Evolutionary conservation across 1,140 invertebrate species (phyloP).

Genomic region (Zaprionus lachaisei): DNA sequence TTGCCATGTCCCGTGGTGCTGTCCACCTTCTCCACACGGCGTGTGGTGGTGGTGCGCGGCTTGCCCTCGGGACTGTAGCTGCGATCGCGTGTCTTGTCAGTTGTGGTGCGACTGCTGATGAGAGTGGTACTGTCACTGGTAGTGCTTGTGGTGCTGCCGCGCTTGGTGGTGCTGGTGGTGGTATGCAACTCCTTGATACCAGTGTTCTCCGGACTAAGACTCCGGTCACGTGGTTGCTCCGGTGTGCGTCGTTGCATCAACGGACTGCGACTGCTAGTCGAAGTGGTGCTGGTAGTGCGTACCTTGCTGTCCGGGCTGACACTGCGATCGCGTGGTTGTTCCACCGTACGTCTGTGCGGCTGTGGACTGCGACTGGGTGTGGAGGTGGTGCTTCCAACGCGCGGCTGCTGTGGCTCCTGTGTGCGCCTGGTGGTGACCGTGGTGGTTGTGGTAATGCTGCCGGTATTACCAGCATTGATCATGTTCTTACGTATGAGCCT

Average conservation of each 20-base stretch:
- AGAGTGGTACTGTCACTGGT: neutral
- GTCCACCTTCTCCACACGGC: conserved; percentile 47
- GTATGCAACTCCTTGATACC: conserved; percentile 38
- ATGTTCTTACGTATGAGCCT: conserved; percentile 87
- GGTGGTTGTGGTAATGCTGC: conserved; percentile 36
- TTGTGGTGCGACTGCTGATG: neutral
- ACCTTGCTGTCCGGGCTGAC: conserved; percentile 13
- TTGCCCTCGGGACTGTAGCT: conserved; percentile 12
- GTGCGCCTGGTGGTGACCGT: conserved; percentile 24
- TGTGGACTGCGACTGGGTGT: conserved; percentile 47
- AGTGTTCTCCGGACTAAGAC: conserved; percentile 16
- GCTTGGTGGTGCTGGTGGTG: neutral
- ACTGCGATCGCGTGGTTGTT: conserved; percentile 16
- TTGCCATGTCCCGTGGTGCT: conserved; percentile 56
- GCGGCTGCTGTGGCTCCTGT: conserved; percentile 30
- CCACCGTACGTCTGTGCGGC: conserved; percentile 3
- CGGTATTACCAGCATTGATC: conserved; percentile 57
- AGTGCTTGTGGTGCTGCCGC: neutral
- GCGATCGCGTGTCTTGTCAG: conserved; percentile 5
- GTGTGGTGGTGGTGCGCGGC: conserved; percentile 3
- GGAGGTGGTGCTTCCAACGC: conserved; percentile 26
- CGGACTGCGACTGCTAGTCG: conserved; percentile 34
- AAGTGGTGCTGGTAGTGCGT: conserved; percentile 33
- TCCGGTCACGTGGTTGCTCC: conserved; percentile 9
- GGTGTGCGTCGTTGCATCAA: conserved; percentile 6